A percentile compares a stretch with the other conserved stretches of the same genome.
Evolutionary conservation across 2,888 invertebrate genomes (phyloP).

Genomic region (Heteromyza rotundicornis): DNA sequence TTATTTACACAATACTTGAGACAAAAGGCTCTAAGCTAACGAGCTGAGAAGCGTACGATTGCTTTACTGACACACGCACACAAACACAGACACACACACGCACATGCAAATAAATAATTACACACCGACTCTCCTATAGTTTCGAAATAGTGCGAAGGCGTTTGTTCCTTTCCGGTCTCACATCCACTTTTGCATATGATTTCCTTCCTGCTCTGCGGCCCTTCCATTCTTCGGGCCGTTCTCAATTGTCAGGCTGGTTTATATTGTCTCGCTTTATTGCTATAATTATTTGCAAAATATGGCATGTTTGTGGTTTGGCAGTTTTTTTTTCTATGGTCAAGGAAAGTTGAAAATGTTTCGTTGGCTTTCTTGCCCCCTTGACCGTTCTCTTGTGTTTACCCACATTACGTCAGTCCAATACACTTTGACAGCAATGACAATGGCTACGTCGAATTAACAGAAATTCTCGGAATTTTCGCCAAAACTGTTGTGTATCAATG

Average conservation of each 20-base stretch:
- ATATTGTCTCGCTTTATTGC: background rate
- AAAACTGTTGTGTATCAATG: too few species aligned
- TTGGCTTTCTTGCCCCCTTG: too few species aligned
- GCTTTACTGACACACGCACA: background rate
- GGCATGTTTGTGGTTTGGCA: background rate
- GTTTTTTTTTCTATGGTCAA: background rate
- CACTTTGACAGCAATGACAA: too few species aligned
- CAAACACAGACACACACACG: slow-evolving; percentile 7
- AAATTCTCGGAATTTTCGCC: too few species aligned
- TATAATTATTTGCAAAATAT: background rate
- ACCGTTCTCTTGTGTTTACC: too few species aligned
- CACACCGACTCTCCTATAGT: slow-evolving; percentile 5
- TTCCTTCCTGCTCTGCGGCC: background rate
- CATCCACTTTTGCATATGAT: slow-evolving; percentile 2
- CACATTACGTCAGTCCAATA: background rate
- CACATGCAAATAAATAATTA: background rate
- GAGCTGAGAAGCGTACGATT: slow-evolving; percentile 9
- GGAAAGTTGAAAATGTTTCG: slow-evolving; percentile 4
- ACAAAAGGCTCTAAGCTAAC: slow-evolving; percentile 7
- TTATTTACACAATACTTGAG: slow-evolving; percentile 16
- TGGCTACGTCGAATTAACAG: too few species aligned
- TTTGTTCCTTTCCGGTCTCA: slow-evolving; percentile 3
- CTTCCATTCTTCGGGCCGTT: background rate
- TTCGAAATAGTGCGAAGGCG: slow-evolving; percentile 7
- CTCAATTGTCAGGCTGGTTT: background rate